phyloP scores from a whole-genome alignment of 1,140 invertebrate species.

The Bombus balteatus region DNA sequence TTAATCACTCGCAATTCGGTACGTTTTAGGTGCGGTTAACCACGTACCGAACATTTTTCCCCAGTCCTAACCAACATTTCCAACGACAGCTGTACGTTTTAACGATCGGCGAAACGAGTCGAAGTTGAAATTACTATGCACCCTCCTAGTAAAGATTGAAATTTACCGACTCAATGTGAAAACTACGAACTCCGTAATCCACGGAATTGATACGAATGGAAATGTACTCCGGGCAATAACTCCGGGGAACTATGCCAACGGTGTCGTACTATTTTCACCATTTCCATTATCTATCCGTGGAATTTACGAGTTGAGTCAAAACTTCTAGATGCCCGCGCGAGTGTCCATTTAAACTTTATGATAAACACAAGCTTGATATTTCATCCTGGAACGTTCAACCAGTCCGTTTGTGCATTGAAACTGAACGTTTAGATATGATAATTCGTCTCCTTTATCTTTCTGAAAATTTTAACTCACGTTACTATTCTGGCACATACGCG shows the following conservation, averaged over 20 bases:
- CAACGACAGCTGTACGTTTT: not conserved
- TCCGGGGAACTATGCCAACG: not conserved
- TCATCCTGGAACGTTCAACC: not conserved
- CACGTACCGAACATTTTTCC: not conserved
- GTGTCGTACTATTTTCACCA: not conserved
- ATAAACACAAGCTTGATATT: constrained; percentile 19
- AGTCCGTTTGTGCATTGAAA: not conserved
- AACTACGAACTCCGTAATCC: not conserved
- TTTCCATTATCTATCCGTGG: constrained; percentile 37
- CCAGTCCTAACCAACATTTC: not conserved
- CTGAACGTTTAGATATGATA: not conserved
- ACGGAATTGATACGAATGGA: constrained; percentile 26
- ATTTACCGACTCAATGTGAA: not conserved
- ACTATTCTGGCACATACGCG: not conserved
- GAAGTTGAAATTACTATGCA: constrained; percentile 3
- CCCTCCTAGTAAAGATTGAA: not conserved
- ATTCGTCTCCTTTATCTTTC: not conserved
- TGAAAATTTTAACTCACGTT: not conserved
- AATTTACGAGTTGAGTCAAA: not conserved
- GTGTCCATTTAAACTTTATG: constrained; percentile 37
- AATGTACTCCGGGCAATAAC: not conserved
- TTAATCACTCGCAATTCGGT: constrained; percentile 40
- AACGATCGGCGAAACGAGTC: not conserved
- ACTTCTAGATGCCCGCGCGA: not conserved
- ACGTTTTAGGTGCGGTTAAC: not conserved